Percentiles rank a stretch among this genome's conserved stretches.
Conservation (phyloP, 2,797 vertebrate species). For the Myiothlypis chrysogaster region DNA sequence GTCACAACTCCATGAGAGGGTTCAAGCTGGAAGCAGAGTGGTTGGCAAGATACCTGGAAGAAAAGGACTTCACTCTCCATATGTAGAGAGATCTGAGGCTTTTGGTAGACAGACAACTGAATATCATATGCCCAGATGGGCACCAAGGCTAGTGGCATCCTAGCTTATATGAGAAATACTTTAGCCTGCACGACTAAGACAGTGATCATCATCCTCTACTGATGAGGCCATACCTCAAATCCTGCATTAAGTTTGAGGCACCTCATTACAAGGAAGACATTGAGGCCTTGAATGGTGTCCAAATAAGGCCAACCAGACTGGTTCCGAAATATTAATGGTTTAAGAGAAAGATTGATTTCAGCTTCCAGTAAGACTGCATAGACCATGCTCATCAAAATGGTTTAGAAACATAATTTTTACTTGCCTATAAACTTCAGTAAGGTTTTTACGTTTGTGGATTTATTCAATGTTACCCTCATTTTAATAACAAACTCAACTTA, state of each 20-base stretch:
- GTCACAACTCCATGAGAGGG: neutral
- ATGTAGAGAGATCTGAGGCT: neutral
- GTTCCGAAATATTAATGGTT: neutral
- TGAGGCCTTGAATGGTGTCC: neutral
- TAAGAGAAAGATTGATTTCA: neutral
- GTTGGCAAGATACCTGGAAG: neutral
- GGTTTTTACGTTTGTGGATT: neutral
- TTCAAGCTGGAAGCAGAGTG: neutral
- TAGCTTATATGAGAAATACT: neutral
- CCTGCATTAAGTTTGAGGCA: neutral
- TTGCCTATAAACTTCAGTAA: neutral
- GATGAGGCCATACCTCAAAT: rapidly evolving
- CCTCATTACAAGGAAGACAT: neutral
- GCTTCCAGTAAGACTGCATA: neutral
- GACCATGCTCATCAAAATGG: neutral
- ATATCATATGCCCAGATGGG: too few species aligned
- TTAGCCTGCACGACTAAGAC: neutral
- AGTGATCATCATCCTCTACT: neutral
- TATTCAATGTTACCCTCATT: neutral
- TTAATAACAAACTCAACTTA: neutral
- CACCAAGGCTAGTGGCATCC: neutral
- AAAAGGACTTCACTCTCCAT: neutral
- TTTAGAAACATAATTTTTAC: neutral
- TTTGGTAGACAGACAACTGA: neutral
- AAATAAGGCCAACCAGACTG: neutral